A percentile compares a stretch with the other conserved stretches of the same genome.
Evolutionary conservation across 2,113 vertebrate genomes (phyloP).

Genomic region (Strigops habroptila): DNA sequence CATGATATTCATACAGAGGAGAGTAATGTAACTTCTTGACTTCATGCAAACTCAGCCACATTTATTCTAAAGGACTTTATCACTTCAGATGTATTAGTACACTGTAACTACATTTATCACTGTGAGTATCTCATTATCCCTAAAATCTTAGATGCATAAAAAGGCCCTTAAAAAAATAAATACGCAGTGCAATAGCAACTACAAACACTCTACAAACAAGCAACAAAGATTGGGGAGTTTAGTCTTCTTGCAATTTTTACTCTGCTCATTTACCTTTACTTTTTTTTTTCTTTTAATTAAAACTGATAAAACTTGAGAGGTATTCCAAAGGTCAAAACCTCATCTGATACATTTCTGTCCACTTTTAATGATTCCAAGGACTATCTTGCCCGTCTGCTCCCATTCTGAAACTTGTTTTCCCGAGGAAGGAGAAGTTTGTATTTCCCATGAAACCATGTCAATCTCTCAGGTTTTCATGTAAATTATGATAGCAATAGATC

Average conservation of each 20-base stretch:
- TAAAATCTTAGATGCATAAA: not conserved
- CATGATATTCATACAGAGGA: accelerated
- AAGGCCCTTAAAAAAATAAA: not conserved
- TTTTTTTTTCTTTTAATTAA: not conserved
- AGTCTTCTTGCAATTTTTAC: not conserved
- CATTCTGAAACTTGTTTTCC: not conserved
- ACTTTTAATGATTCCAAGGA: not conserved
- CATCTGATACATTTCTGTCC: not conserved
- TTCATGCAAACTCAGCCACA: not conserved
- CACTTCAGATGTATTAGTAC: not conserved
- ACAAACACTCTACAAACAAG: not conserved
- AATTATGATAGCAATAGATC: accelerated
- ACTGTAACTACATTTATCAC: not conserved
- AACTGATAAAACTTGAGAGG: not conserved
- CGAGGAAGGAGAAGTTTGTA: not conserved
- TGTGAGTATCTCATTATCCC: not conserved
- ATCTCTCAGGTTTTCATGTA: not conserved
- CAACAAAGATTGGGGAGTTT: not conserved
- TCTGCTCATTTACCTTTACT: not conserved
- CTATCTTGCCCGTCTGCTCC: not conserved
- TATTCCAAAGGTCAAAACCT: not conserved
- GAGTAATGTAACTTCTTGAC: not conserved
- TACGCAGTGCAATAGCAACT: not conserved
- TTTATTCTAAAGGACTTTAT: not conserved
- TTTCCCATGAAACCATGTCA: not conserved